Evolutionary conservation across 2,888 invertebrate species (phyloP).

Genomic region (Dynastes grantii): DNA sequence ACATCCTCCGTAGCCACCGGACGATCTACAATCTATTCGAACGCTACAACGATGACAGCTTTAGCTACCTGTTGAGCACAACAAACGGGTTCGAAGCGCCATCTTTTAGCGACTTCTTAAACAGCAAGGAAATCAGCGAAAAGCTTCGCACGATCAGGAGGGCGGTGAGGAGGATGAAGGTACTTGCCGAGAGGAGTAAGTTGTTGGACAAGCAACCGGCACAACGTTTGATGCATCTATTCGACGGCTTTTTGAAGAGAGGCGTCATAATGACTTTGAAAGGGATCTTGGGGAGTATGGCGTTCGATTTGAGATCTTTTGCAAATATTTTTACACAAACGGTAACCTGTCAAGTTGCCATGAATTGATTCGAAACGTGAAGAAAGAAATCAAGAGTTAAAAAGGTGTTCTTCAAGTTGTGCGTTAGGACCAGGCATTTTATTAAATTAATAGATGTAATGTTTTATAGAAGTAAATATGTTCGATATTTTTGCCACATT

Average conservation of each 20-base stretch:
- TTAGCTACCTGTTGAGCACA: background rate
- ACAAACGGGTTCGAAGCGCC: background rate
- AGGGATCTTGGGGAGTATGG: background rate
- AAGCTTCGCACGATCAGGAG: background rate
- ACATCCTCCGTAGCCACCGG: background rate
- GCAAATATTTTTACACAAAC: background rate
- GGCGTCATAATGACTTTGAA: background rate
- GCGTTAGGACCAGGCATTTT: too few relatives aligned
- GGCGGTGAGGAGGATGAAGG: too few relatives aligned
- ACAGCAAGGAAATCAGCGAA: background rate
- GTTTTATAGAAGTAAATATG: too few relatives aligned
- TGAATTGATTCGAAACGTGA: background rate
- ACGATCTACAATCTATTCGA: background rate
- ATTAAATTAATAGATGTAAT: too few relatives aligned
- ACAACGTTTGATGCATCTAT: too few relatives aligned
- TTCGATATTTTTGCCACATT: too few relatives aligned
- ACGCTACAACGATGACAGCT: background rate
- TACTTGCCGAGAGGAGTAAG: too few relatives aligned
- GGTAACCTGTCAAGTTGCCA: background rate
- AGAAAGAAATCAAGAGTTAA: too few relatives aligned
- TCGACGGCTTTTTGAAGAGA: background rate
- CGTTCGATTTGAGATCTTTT: background rate
- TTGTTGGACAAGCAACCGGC: too few relatives aligned
- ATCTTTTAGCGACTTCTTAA: background rate
- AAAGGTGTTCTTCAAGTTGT: too few relatives aligned